A percentile compares a stretch with the other conserved stretches of the same genome.
Conservation (phyloP, 2,113 vertebrate genomes). For the Mustelus asterias region DNA sequence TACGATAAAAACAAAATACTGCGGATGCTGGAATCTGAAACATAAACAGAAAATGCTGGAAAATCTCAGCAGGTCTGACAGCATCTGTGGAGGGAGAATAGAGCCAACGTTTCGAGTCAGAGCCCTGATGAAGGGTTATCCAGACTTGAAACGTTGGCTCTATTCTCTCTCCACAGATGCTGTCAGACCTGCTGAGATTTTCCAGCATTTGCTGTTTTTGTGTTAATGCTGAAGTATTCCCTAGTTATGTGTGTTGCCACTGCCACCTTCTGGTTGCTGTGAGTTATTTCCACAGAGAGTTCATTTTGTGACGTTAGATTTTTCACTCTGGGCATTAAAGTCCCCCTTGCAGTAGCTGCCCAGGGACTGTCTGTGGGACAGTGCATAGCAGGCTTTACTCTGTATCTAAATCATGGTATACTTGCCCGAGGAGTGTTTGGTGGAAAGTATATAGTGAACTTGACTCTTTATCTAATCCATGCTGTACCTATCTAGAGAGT, state of each 20-base stretch:
- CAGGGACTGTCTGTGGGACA: background rate
- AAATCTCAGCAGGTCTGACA: too few species aligned
- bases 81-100: too few species aligned
- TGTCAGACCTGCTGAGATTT: too few species aligned
- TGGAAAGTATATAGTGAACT: background rate
- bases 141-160: too few species aligned
- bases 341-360: background rate
- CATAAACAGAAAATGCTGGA: too few species aligned
- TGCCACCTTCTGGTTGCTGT: constrained; percentile 27
- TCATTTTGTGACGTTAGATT: background rate
- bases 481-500: background rate
- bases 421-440: background rate
- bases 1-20: too few species aligned
- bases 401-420: background rate
- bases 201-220: too few species aligned
- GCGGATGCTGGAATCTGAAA: too few species aligned
- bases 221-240: too few species aligned
- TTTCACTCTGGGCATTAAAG: background rate
- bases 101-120: too few species aligned
- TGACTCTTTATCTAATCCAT: background rate
- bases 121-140: too few species aligned
- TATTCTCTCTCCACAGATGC: too few species aligned
- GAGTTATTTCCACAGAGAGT: background rate
- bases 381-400: background rate
- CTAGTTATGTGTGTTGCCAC: background rate